phyloP scores from a whole-genome alignment of 2,113 vertebrate genomes.

The Acrocephalus arundinaceus region DNA sequence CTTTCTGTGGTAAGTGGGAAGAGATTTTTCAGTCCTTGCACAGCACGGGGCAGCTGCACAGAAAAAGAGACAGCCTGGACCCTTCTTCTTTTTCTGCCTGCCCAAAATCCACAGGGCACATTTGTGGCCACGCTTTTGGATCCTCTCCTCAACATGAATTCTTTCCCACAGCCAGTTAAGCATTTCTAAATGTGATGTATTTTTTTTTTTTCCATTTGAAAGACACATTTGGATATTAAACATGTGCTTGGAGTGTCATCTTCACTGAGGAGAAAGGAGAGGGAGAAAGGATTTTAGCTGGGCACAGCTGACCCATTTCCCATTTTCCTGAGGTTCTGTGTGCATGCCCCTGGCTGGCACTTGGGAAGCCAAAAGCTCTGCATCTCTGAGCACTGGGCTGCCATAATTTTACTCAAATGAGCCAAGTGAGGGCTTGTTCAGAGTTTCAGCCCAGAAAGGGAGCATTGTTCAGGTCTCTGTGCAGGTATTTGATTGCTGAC shows the following conservation, averaged over 20 bases:
- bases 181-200: neutral
- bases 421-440: neutral
- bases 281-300: neutral
- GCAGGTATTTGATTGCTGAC: neutral
- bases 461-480: neutral
- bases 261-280: neutral
- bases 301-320: neutral
- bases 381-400: neutral
- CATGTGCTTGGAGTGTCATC: neutral
- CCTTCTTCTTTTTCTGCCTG: conserved; percentile 3
- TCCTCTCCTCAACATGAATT: neutral
- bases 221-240: neutral
- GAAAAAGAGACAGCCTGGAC: neutral
- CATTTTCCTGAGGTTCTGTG: neutral
- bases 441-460: neutral
- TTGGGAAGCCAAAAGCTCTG: neutral
- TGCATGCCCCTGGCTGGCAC: neutral
- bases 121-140: conserved; percentile 46
- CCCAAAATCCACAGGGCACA: conserved; percentile 39
- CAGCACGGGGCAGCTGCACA: conserved; percentile 38
- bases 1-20: conserved; percentile 10
- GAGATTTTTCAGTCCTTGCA: neutral
- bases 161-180: conserved; percentile 38
- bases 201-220: conserved; percentile 3
- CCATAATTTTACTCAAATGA: neutral